phyloP scores from a whole-genome alignment of 2,113 vertebrate genomes.

The Coracopsis vasa region DNA sequence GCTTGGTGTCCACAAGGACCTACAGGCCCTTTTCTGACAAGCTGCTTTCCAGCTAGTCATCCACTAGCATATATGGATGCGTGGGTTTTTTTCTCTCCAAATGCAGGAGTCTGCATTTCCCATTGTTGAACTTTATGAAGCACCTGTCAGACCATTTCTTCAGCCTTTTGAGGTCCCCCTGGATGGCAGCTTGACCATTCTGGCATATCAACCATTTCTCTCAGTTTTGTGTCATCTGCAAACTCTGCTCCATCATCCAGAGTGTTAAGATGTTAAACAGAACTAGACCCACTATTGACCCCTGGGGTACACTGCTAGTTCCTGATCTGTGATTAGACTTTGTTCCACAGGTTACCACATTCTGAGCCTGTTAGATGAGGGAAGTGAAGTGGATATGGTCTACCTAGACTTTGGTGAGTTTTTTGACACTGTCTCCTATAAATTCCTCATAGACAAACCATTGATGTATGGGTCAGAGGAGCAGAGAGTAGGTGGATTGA shows the following conservation, averaged over 20 bases:
- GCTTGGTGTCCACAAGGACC: not conserved
- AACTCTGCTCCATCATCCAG: not conserved
- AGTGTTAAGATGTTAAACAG: not conserved
- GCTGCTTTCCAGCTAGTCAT: not conserved
- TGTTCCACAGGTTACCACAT: not conserved
- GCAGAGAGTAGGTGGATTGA: not conserved
- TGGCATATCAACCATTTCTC: not conserved
- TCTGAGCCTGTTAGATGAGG: not conserved
- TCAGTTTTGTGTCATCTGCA: not conserved
- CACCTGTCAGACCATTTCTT: not conserved
- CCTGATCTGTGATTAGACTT: not conserved
- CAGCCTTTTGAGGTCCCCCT: not conserved
- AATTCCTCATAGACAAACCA: not conserved
- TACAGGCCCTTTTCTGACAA: not conserved
- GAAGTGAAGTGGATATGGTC: not conserved
- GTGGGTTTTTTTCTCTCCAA: not conserved
- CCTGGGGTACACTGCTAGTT: not conserved
- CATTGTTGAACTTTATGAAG: not conserved
- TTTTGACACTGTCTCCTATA: not conserved
- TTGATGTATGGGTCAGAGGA: not conserved
- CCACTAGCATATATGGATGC: accelerated
- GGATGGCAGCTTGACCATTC: not conserved
- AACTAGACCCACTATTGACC: not conserved
- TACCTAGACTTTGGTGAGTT: not conserved
- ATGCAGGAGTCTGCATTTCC: not conserved